Base-by-base conservation (phyloP, 2,888 invertebrate genomes). In the Scrobipalpa atriplicella region DNA sequence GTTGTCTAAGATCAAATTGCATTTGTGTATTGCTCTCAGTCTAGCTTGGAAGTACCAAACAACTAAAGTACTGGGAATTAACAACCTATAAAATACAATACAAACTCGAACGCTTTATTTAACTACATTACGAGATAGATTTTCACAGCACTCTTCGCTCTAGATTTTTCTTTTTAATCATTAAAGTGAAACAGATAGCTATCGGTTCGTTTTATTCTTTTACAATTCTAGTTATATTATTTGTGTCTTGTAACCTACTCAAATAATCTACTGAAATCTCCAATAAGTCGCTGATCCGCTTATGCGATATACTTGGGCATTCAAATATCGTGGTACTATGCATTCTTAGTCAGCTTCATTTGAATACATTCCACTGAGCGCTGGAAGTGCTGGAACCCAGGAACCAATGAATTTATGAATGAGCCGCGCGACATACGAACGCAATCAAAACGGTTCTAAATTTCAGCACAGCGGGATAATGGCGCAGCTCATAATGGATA, bases 371-470 rank as follows among this genome's bases (percentile, higher is more conserved):
- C 43, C 29, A 29, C 11, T 16, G 61, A 29, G 36, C 39, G 7
- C 64, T 41, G 36, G 52, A 16, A 18, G 16, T 52, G 19, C 51
- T 52, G 18, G 51, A 18, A 51, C 1, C 18, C 39, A 10, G 61
- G 54, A 54, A 10, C 54, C 64, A 64, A 64, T 64, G 64, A 64
- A 64, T 64, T 64, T 64, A 64, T 64, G 64, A 64, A 64, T 64
- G 64, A 64, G 64, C 10, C 54, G 5, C 10, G 9, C 13, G 38
- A 38, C 16, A 38, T 16, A 38, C 36, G n/a, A 58, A 29, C 9
- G 38, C 58, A 38, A 58, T 58, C 58, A 58, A 58, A 58, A 38
- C 38, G 58, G 29, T 38, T 58, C 58, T 38, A 38, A 38, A 58
- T 58, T 58, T 16, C 58, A 38, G 6, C 38, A 36, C 52, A 1